Evolutionary conservation across 2,797 vertebrate species (phyloP).

Genomic region (Melanotaenia trifasciata): DNA sequence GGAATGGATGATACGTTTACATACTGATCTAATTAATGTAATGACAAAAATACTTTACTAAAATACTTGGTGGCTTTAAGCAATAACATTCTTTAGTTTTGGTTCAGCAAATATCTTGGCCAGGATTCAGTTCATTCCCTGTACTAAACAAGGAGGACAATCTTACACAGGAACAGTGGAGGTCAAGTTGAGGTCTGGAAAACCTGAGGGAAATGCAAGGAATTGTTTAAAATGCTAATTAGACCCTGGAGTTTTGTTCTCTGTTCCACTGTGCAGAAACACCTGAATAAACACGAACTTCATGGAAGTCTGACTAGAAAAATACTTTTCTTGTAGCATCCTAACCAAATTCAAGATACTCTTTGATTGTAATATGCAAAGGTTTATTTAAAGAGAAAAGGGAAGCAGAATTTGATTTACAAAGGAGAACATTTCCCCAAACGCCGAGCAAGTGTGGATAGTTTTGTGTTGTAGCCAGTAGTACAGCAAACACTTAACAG

Average conservation of each 20-base stretch:
- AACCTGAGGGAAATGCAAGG: not conserved
- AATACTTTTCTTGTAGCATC: too few species aligned
- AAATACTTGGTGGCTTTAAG: not conserved
- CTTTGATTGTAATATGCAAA: too few species aligned
- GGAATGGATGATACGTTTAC: too few species aligned
- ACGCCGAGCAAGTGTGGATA: too few species aligned
- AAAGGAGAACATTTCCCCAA: too few species aligned
- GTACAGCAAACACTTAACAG: too few species aligned
- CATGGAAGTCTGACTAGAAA: not conserved
- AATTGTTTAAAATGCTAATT: not conserved
- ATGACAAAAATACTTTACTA: too few species aligned
- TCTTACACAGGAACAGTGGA: not conserved
- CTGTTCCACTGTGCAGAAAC: conserved; percentile 1
- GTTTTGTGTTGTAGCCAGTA: too few species aligned
- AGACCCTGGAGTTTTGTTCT: not conserved
- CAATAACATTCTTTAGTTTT: not conserved
- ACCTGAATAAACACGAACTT: not conserved
- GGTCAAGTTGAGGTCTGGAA: not conserved
- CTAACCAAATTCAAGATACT: too few species aligned
- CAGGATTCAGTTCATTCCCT: not conserved
- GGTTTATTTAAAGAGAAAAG: too few species aligned
- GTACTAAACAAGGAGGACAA: not conserved
- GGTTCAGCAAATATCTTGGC: not conserved
- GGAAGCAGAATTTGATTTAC: too few species aligned
- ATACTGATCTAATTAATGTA: too few species aligned